phyloP scores from a whole-genome alignment of 2,888 invertebrate species.

The Incurvaria masculella region DNA sequence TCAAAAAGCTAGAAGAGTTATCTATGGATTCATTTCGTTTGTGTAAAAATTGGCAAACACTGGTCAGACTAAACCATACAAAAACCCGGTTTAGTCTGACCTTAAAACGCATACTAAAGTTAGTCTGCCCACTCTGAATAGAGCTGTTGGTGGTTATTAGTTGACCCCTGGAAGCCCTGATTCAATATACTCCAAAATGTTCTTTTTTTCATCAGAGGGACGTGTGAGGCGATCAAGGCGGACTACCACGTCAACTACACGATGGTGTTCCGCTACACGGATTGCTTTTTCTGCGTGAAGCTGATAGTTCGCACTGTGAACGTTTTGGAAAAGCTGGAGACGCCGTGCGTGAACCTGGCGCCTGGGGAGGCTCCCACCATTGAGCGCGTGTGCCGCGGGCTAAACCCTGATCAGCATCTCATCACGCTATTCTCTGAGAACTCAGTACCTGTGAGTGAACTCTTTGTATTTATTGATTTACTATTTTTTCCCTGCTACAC shows the following conservation, averaged over 20 bases:
- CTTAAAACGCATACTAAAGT: too few relatives aligned
- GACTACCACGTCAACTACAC: constrained; percentile 80
- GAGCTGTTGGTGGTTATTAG: too few relatives aligned
- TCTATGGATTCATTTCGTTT: constrained; percentile 1
- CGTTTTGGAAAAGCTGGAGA: constrained; percentile 84
- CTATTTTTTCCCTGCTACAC: not conserved
- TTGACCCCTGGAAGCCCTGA: too few relatives aligned
- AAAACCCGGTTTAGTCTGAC: too few relatives aligned
- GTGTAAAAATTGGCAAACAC: constrained; percentile 2
- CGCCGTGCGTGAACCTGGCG: constrained; percentile 73
- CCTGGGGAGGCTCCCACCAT: constrained; percentile 65
- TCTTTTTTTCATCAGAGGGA: constrained; percentile 50
- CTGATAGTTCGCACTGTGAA: constrained; percentile 83
- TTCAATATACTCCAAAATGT: too few relatives aligned
- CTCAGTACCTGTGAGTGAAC: constrained; percentile 65
- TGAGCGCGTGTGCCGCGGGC: constrained; percentile 69
- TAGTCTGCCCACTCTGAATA: too few relatives aligned
- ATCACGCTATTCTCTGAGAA: constrained; percentile 88
- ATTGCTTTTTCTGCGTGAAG: constrained; percentile 83
- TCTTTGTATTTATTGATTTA: constrained; percentile 2
- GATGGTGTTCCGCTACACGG: constrained; percentile 68
- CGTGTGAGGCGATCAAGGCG: constrained; percentile 69
- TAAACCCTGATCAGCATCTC: constrained; percentile 76
- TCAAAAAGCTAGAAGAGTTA: constrained; percentile 3
- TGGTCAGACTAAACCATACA: constrained; percentile 15